Evolutionary conservation across 2,113 vertebrate species (phyloP).

Genomic region (Rhabdomys dilectus): DNA sequence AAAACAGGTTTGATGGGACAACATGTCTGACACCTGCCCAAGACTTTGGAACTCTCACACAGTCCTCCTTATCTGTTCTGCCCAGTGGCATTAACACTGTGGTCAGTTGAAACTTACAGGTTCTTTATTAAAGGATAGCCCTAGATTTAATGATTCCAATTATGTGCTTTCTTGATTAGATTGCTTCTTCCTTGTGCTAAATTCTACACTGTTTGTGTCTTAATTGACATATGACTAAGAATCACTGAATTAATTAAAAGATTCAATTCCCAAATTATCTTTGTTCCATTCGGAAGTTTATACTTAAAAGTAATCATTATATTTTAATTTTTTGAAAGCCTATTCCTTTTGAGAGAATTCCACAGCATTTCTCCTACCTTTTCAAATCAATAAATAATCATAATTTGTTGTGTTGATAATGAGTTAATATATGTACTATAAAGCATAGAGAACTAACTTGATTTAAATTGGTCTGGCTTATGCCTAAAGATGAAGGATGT

Average conservation of each 20-base stretch:
- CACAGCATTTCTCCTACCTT: background rate
- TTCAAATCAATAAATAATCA: constrained; percentile 4
- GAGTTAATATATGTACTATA: background rate
- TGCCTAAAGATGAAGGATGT: background rate
- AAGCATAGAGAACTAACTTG: background rate
- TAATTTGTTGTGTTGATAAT: background rate
- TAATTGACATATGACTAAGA: background rate
- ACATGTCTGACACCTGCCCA: background rate
- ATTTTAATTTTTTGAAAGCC: background rate
- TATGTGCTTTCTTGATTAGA: background rate
- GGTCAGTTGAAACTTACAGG: background rate
- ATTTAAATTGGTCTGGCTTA: background rate
- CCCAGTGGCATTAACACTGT: background rate
- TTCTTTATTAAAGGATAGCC: constrained; percentile 7
- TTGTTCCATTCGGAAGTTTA: background rate
- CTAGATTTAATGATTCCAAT: constrained; percentile 9
- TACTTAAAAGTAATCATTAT: background rate
- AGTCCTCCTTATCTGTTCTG: background rate
- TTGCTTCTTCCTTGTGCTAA: constrained; percentile 19
- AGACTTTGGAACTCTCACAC: background rate
- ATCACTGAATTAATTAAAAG: constrained; percentile 1
- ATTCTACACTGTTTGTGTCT: background rate
- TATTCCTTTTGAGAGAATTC: background rate
- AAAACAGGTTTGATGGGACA: background rate
- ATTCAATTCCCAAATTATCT: background rate